Percentiles rank a stretch among this genome's conserved stretches.
Conservation (phyloP, 2,797 vertebrate genomes). For the Gymnocypris eckloni region DNA sequence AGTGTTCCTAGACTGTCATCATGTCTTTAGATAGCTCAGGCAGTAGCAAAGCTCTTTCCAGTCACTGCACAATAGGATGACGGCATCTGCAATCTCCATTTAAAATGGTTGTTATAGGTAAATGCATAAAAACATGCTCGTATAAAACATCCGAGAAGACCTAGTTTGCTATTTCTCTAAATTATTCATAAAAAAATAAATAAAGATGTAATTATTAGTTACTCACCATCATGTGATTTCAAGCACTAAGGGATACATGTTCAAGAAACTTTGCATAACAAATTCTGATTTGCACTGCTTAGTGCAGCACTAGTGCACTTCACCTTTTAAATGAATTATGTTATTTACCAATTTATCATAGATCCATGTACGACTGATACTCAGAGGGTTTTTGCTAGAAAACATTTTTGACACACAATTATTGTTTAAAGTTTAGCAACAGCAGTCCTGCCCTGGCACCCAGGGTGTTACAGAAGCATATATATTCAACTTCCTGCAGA, state of each 20-base stretch:
- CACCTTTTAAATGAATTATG: not conserved
- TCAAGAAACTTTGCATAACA: not conserved
- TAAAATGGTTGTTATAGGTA: not conserved
- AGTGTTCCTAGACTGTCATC: conserved; percentile 58
- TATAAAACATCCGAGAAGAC: not conserved
- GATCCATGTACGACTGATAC: conserved; percentile 57
- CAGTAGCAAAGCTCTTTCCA: conserved; percentile 12
- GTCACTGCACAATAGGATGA: not conserved
- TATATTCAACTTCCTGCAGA: conserved; percentile 70
- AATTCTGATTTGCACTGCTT: not conserved
- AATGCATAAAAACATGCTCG: not conserved
- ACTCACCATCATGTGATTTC: not conserved
- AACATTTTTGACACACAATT: conserved; percentile 76
- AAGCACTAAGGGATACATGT: not conserved
- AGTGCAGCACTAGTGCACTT: not conserved
- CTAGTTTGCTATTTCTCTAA: not conserved
- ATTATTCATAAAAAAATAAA: not conserved
- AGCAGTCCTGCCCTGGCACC: conserved; percentile 71
- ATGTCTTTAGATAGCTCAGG: conserved; percentile 16
- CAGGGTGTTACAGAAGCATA: conserved; percentile 63
- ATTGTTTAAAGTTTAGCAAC: conserved; percentile 80
- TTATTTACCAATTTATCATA: not conserved
- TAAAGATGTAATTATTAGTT: not conserved
- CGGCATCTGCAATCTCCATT: not conserved
- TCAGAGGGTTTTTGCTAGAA: conserved; percentile 74